Evolutionary conservation across 2,113 vertebrate genomes (phyloP).

Genomic region (Aegithalos caudatus): DNA sequence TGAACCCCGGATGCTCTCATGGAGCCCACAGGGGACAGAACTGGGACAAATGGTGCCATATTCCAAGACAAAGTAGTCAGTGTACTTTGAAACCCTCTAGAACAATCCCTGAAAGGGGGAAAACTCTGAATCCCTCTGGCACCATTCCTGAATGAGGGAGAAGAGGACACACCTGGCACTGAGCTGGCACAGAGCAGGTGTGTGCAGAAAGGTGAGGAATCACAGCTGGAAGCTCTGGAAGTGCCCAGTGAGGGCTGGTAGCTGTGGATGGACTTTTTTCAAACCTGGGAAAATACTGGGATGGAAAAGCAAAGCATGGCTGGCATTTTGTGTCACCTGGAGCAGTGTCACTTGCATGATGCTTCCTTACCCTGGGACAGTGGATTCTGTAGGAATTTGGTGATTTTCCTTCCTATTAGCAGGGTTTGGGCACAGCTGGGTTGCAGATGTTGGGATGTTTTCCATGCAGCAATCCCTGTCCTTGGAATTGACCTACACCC

Average conservation of each 20-base stretch:
- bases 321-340: not conserved
- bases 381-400: not conserved
- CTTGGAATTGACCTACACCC: accelerated
- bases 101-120: too few relatives aligned
- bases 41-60: too few relatives aligned
- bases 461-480: not conserved
- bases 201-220: not conserved
- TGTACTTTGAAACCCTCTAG: too few relatives aligned
- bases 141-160: too few relatives aligned
- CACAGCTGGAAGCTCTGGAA: not conserved
- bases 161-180: too few relatives aligned
- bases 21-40: too few relatives aligned
- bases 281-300: not conserved
- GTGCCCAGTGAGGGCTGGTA: not conserved
- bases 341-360: not conserved
- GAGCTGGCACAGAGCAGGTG: not conserved
- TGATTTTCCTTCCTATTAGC: accelerated
- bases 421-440: not conserved
- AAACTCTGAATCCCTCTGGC: too few relatives aligned
- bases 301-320: not conserved
- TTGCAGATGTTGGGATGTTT: not conserved
- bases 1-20: too few relatives aligned
- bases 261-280: not conserved
- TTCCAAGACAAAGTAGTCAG: too few relatives aligned
- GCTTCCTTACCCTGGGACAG: not conserved